phyloP scores from a whole-genome alignment of 2,797 vertebrate species.

The Gymnodraco acuticeps region DNA sequence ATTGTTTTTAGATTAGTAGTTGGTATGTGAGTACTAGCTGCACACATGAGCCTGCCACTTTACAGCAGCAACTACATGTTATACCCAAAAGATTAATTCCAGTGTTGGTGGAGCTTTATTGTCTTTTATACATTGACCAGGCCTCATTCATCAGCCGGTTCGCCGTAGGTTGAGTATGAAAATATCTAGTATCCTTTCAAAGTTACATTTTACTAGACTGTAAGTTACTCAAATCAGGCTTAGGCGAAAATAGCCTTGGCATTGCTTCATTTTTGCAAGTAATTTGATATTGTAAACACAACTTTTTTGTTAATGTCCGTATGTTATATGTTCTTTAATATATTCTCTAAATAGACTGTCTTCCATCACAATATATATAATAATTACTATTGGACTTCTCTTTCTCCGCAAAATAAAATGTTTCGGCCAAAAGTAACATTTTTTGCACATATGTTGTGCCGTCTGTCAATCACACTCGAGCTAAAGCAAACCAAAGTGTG shows the following conservation, averaged over 20 bases:
- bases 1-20: neutral
- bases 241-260: no score
- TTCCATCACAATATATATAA: no score
- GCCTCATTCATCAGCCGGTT: neutral
- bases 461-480: conserved; percentile 9
- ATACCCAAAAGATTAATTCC: neutral
- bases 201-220: no score
- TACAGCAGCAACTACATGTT: neutral
- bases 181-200: no score
- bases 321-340: no score
- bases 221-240: no score
- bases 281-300: no score
- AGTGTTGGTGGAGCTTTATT: neutral
- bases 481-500: neutral
- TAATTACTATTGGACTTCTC: no score
- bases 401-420: no score
- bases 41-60: neutral
- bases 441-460: neutral
- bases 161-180: neutral
- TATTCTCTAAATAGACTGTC: no score
- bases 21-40: neutral
- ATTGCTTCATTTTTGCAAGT: no score
- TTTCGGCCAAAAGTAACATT: neutral
- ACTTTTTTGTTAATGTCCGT: no score
- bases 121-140: neutral